Evolutionary conservation across 1,140 invertebrate species (phyloP), one percentile per base, ranked within the genome.

Genomic region (Drosophila bifasciata): DNA sequence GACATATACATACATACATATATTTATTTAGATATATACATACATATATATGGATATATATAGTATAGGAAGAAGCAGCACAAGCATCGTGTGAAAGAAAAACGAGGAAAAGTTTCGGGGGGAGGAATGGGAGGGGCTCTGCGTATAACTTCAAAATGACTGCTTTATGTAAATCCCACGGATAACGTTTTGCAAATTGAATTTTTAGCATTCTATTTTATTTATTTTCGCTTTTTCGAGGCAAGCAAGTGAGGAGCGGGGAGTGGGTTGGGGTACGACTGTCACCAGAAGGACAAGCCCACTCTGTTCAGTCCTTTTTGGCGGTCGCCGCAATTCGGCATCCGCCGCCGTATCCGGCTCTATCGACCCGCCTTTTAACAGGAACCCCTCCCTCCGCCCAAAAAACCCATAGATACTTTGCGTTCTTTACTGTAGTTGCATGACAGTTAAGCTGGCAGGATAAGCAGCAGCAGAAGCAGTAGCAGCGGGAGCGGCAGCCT

Each of bases 161-260:
- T 90, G 88, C 88, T 90, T 90, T 90, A 90, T 90, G 88, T 90
- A 90, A 90, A 90, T 90, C 88, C 88, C 80, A 78, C 74, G 88
- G 88, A 90, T 90, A 90, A 90, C 88, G 84, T 90, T 90, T 90
- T 90, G 88, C 88, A 90, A 90, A 90, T 90, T 90, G 88, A 90
- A 90, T 90, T 90, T 90, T 89, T 89, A 89, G 85, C 84, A 89
- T 89, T 89, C 85, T 84, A 89, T 89, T 89, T 89, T 89, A 86
- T 86, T 86, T 86, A 86, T 86, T 86, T 85, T 81, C 83, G 84
- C 81, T 76, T 86, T 58, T 71, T 79, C 58, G 69, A 44, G n/a
- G n/a, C n/a, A n/a, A n/a, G 9, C 32, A 45, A 8, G 17, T 13
- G 15, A 19, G 39, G n/a, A n/a, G 1, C 28, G 21, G 8, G 5